Evolutionary conservation across 2,888 invertebrate species (phyloP), one percentile per base, ranked within the genome.

Genomic region (Argynnis bischoffii): DNA sequence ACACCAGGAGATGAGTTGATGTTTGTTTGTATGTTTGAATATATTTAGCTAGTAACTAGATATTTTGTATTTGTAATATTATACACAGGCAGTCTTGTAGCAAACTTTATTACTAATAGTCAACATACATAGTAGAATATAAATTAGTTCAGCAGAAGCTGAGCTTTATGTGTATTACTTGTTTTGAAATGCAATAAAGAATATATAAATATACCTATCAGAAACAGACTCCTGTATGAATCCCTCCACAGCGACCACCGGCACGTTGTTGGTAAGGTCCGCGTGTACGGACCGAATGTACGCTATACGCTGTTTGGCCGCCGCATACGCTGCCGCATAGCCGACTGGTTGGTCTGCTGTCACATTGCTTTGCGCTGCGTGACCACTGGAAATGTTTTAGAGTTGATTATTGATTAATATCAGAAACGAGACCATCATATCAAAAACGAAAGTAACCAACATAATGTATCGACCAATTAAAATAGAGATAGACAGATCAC

Each of bases 341-440:
- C 97, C 97, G 0, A 97, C 95, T 0, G 97, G 96, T 82, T 97
- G 97, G 0, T 92, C 93, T 2, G 96, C 96, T 56, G 96, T 94
- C 57, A 93, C 94, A 31, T 93, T 92, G 55, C 94, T 88, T 72
- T 95, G 94, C 0, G 95, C 93, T 63, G 94, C 85, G 60, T 94
- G 87, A 0, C 96, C 96, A 64, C 95, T 96, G 79, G n/a, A 79
- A 77, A 48, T n/a, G 11, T 51, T n/a, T 15, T 50, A n/a, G 6
- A 50, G 6, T 50, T 50, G 1, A 50, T 16, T 50, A 35, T 8
- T 35, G 1, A 35, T 8, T 35, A 35, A 35, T 8, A 26, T 26
- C 26, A 4, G 26, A 26, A 26, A 26, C 26, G 4, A 26, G 26
- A 5, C 0, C 26, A 26, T 26, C 0, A 26, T 3, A 5, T 26